These are phyloP conservation scores for Allygus modestus DNA, from an alignment of 2,888 invertebrate genomes.

Conservation along the genomic window DNA sequence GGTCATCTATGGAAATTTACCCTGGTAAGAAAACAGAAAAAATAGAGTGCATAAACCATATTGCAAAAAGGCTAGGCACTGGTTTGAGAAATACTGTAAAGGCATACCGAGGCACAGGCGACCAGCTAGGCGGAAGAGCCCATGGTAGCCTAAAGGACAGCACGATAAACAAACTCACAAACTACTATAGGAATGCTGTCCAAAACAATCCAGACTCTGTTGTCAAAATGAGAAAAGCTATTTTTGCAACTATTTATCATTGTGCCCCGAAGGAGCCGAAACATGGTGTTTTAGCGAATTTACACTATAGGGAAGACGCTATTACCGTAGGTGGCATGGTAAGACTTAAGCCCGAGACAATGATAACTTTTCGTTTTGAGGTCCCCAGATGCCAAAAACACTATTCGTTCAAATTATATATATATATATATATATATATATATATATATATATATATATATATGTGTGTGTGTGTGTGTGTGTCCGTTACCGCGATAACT, in stretches of 20 bases:
- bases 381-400: too few relatives aligned
- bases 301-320: too few relatives aligned
- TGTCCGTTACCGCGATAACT: too few relatives aligned
- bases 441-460: too few relatives aligned
- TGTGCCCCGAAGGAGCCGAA: conserved; percentile 32
- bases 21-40: conserved; percentile 33
- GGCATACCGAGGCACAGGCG: conserved; percentile 53
- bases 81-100: conserved; percentile 59
- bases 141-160: conserved; percentile 43
- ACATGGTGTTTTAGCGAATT: too few relatives aligned
- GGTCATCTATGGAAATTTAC: conserved; percentile 17
- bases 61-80: conserved; percentile 65
- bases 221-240: conserved; percentile 18
- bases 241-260: neutral
- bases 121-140: conserved; percentile 62
- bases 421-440: too few relatives aligned
- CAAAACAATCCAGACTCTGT: conserved; percentile 31
- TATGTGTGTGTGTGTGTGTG: too few relatives aligned
- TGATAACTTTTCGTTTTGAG: too few relatives aligned
- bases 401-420: too few relatives aligned
- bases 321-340: too few relatives aligned
- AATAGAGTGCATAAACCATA: conserved; percentile 67
- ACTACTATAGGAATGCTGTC: conserved; percentile 42
- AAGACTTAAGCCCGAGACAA: too few relatives aligned
- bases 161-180: conserved; percentile 46